A percentile compares a stretch with the other conserved stretches of the same genome.
These are phyloP conservation scores for Scaptomyza reducta DNA, from an alignment of 2,888 invertebrate genomes.

Conservation along the genomic window DNA sequence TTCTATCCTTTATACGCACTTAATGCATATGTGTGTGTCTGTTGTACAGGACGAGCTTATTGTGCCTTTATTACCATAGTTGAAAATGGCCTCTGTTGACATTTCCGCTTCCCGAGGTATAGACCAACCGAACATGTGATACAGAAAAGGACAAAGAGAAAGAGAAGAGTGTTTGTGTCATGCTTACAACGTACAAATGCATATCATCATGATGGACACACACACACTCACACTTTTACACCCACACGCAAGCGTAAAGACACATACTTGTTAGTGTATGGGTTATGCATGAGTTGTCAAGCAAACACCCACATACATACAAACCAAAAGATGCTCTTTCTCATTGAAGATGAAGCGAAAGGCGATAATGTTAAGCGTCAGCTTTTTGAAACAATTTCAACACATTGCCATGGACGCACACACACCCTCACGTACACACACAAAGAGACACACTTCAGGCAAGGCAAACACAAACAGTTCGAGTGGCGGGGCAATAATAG, in stretches of 20 bases:
- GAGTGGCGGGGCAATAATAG: conserved; percentile 59
- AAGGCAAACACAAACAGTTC: conserved; percentile 47
- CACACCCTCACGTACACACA: conserved; percentile 1
- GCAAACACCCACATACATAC: conserved; percentile 20
- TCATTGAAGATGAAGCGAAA: conserved; percentile 58
- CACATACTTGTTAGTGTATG: background rate
- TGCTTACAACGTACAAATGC: conserved; percentile 54
- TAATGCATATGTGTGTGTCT: conserved; percentile 31
- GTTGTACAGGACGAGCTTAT: conserved; percentile 14
- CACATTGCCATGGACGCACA: conserved; percentile 44
- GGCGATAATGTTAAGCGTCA: conserved; percentile 71
- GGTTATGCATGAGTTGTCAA: conserved; percentile 37
- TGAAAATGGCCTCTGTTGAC: conserved; percentile 55
- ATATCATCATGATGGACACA: conserved; percentile 57
- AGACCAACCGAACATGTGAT: conserved; percentile 1
- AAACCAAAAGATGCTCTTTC: conserved; percentile 10
- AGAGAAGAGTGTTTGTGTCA: conserved; percentile 39
- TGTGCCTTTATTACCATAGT: conserved; percentile 43
- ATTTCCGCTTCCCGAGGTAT: conserved; percentile 50
- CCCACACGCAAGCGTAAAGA: conserved; percentile 5
- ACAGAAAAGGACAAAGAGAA: background rate
- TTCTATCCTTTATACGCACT: conserved; percentile 58
- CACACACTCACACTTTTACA: conserved; percentile 7
- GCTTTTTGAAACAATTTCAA: conserved; percentile 71
- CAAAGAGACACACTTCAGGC: conserved; percentile 15